Percentiles rank a stretch among this genome's conserved stretches.
These are phyloP conservation scores for Hymenochirus boettgeri DNA, from an alignment of 2,113 vertebrate genomes.

Conservation along the genomic window DNA sequence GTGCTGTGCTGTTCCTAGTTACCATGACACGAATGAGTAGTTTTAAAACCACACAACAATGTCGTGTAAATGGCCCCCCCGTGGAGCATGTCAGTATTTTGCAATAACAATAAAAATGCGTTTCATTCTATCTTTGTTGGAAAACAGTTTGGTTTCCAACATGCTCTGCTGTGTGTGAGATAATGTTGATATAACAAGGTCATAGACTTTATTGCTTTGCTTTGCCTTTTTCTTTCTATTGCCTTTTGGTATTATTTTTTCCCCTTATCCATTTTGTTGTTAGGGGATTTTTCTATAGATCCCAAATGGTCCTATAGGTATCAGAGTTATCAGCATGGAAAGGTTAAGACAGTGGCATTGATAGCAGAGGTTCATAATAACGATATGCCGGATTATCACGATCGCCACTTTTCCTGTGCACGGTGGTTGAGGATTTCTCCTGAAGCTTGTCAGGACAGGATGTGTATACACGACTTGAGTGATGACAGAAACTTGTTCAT, in stretches of 20 bases:
- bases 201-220: slow-evolving; percentile 21
- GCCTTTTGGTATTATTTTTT: background rate
- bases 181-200: slow-evolving; percentile 22
- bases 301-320: background rate
- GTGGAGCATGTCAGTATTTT: slow-evolving; percentile 15
- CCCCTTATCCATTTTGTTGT: background rate
- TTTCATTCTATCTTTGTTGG: slow-evolving; percentile 16
- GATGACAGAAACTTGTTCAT: slow-evolving; percentile 50
- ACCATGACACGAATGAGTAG: slow-evolving; percentile 25
- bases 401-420: slow-evolving; percentile 19
- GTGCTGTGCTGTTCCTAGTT: background rate
- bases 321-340: no score
- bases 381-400: no score
- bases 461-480: slow-evolving; percentile 39
- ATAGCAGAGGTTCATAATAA: background rate
- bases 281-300: background rate
- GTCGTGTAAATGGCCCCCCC: slow-evolving; percentile 24
- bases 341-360: no score
- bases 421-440: slow-evolving; percentile 38
- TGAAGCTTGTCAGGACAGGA: slow-evolving; percentile 49
- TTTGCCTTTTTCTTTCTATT: slow-evolving; percentile 6
- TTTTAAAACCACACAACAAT: slow-evolving; percentile 21
- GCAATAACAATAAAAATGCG: slow-evolving; percentile 28
- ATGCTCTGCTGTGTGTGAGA: slow-evolving; percentile 23
- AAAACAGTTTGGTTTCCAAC: slow-evolving; percentile 21